These are phyloP conservation scores for Ryuthela nishihirai DNA, from an alignment of 2,888 invertebrate species.

Conservation along the genomic window DNA sequence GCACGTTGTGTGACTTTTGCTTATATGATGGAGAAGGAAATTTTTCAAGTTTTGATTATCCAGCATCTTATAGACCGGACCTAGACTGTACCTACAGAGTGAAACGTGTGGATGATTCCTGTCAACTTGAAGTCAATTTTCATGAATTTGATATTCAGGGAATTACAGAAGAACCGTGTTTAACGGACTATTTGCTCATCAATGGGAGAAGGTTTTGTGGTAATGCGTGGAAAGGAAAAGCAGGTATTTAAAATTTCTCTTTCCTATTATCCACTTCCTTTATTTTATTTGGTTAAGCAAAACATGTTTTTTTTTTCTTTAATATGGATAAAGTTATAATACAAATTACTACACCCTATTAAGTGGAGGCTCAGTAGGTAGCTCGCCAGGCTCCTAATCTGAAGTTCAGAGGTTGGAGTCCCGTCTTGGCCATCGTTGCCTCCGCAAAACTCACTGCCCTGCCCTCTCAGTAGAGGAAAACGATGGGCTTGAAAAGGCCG, in stretches of 20 bases:
- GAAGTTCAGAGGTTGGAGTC: no score
- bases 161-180: constrained; percentile 13
- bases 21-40: constrained; percentile 39
- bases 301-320: no score
- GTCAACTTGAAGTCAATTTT: constrained; percentile 41
- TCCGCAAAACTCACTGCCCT: no score
- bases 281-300: no score
- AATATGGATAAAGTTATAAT: no score
- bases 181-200: constrained; percentile 39
- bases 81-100: constrained; percentile 42
- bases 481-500: no score
- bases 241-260: constrained; percentile 10
- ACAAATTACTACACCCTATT: no score
- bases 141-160: constrained; percentile 41
- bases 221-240: constrained; percentile 24
- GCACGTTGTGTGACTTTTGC: constrained; percentile 42
- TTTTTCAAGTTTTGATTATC: constrained; percentile 42
- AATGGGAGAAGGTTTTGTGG: constrained; percentile 40
- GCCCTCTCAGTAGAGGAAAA: no score
- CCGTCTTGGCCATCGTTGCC: no score
- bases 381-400: no score
- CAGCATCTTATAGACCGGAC: constrained; percentile 34
- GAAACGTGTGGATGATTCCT: constrained; percentile 31
- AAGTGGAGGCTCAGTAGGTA: no score
- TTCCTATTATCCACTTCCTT: background rate